Conservation (phyloP, 2,888 invertebrate genomes). For the Acrobeloides nanus region DNA sequence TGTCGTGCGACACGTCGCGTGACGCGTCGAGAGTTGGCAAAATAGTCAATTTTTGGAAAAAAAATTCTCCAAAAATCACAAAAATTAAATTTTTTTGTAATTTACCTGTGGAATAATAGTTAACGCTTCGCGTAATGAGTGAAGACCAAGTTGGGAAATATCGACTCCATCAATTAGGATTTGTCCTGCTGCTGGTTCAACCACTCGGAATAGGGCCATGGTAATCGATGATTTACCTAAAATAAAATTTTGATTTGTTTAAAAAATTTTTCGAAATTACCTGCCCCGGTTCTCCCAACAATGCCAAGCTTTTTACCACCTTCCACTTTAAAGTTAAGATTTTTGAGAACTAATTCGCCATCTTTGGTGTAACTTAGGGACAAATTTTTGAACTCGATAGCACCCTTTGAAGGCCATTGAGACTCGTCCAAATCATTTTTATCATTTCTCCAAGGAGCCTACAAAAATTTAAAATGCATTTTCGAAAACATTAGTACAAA, state of each 20-base stretch:
- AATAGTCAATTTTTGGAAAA: too few species aligned
- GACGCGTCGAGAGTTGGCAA: too few species aligned
- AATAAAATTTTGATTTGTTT: slow-evolving; percentile 70
- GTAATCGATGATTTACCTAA: slow-evolving; percentile 64
- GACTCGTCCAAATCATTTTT: too few species aligned
- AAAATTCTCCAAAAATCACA: too few species aligned
- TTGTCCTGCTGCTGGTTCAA: slow-evolving; percentile 26
- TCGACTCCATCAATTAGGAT: slow-evolving; percentile 31
- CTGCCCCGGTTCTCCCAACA: slow-evolving; percentile 54
- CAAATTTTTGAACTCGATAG: slow-evolving; percentile 39
- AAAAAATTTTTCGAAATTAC: slow-evolving; percentile 57
- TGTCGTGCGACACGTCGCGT: too few species aligned
- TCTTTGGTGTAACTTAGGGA: slow-evolving; percentile 37
- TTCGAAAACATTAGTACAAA: too few species aligned
- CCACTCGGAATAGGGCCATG: slow-evolving; percentile 34
- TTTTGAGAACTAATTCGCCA: slow-evolving; percentile 71
- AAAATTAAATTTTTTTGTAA: too few species aligned
- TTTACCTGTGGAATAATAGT: slow-evolving; percentile 71
- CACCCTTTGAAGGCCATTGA: slow-evolving; percentile 52
- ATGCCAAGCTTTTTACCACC: slow-evolving; percentile 66
- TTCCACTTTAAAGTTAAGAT: slow-evolving; percentile 63
- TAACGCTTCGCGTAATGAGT: slow-evolving; percentile 72
- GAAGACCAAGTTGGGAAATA: slow-evolving; percentile 71
- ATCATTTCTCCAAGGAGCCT: slow-evolving; percentile 53
- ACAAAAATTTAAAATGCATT: too few species aligned